These are phyloP conservation scores for Istiophorus platypterus DNA, from an alignment of 2,113 vertebrate species.

Conservation along the genomic window DNA sequence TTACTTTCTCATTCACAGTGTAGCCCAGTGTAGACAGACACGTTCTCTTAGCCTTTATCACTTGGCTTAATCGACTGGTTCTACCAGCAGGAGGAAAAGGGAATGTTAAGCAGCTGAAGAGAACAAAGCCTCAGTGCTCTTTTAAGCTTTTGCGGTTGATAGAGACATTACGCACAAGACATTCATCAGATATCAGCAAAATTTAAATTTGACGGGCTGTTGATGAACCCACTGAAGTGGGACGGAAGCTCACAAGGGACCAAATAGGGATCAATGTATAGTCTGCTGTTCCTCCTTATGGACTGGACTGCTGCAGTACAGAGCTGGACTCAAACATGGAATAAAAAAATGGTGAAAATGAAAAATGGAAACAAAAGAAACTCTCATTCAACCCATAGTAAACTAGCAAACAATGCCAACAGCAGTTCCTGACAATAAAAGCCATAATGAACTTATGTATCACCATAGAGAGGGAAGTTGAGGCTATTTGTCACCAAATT, in stretches of 20 bases:
- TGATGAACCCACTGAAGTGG: neutral
- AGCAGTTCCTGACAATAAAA: too few relatives aligned
- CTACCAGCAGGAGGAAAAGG: neutral
- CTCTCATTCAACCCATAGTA: neutral
- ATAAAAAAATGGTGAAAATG: too few relatives aligned
- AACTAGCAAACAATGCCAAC: neutral
- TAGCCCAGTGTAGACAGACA: too few relatives aligned
- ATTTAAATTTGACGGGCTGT: neutral
- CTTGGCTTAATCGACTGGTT: neutral
- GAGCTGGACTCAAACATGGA: too few relatives aligned
- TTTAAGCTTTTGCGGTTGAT: neutral
- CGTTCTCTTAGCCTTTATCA: neutral
- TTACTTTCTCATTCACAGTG: too few relatives aligned
- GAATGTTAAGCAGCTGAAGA: neutral
- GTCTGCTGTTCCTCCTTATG: neutral
- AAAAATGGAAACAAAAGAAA: neutral
- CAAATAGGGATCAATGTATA: neutral
- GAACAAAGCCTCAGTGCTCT: neutral
- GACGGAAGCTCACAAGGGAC: neutral
- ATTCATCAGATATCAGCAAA: neutral
- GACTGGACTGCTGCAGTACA: neutral
- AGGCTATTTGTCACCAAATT: neutral
- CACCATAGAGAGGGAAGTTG: neutral
- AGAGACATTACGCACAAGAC: neutral
- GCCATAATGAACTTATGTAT: too few relatives aligned